phyloP scores from a whole-genome alignment of 1,140 invertebrate species.

The Cydia strobilella region DNA sequence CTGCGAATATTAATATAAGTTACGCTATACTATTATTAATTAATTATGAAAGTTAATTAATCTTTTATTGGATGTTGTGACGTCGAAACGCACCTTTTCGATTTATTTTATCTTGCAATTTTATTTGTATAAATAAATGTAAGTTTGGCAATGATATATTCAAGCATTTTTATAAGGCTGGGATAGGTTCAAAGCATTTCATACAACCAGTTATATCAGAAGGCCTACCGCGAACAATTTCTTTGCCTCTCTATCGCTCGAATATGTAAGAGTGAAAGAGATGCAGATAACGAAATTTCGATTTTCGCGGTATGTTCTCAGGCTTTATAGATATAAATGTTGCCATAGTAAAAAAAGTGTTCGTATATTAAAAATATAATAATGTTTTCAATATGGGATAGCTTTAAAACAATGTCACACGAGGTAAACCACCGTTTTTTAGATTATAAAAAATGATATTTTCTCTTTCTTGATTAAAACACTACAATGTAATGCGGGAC shows the following conservation, averaged over 20 bases:
- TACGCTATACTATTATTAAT: conserved; percentile 52
- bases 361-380: conserved; percentile 45
- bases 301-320: background rate
- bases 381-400: conserved; percentile 47
- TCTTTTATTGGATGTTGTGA: conserved; percentile 68
- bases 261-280: no score
- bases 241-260: no score
- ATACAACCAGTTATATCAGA: conserved; percentile 46
- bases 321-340: conserved; percentile 62
- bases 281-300: no score
- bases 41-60: conserved; percentile 51
- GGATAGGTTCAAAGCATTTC: conserved; percentile 48
- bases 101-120: conserved; percentile 38
- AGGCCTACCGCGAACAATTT: no score
- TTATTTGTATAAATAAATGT: conserved; percentile 32
- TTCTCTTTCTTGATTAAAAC: conserved; percentile 40
- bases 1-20: conserved; percentile 75
- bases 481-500: conserved; percentile 52
- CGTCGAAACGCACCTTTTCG: conserved; percentile 56
- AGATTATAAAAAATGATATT: conserved; percentile 55
- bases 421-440: conserved; percentile 72
- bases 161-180: conserved; percentile 59
- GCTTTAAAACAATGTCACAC: conserved; percentile 74
- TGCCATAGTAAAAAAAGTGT: conserved; percentile 70
- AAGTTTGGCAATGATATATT: conserved; percentile 29